phyloP scores from a whole-genome alignment of 1,140 invertebrate species.

The Ganaspis sp. region DNA sequence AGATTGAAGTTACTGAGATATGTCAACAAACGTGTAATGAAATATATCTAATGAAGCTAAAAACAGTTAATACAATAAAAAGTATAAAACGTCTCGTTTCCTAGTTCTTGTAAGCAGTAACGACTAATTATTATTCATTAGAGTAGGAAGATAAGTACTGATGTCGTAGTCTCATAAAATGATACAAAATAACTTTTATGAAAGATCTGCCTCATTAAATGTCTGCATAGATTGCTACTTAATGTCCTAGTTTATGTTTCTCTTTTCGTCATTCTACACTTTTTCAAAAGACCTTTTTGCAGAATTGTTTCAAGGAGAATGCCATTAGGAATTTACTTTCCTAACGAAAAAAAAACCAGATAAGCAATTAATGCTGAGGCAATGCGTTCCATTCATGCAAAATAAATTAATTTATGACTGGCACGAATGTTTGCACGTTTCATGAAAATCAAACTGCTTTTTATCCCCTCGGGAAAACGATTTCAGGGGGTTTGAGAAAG shows the following conservation, averaged over 20 bases:
- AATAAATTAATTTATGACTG: neutral
- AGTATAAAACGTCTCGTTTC: neutral
- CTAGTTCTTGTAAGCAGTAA: neutral
- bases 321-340: slow-evolving; percentile 46
- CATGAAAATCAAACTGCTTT: no score
- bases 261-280: slow-evolving; percentile 9
- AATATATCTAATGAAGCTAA: neutral
- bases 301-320: slow-evolving; percentile 47
- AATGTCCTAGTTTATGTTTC: neutral
- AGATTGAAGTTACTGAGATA: no score
- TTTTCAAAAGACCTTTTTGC: neutral
- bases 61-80: neutral
- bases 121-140: neutral
- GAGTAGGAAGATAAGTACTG: neutral
- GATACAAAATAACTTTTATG: slow-evolving; percentile 11
- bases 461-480: no score
- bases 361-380: slow-evolving; percentile 27
- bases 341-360: neutral
- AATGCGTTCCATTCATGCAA: neutral
- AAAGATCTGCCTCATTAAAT: neutral
- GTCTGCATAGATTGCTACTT: slow-evolving; percentile 1
- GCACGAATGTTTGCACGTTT: no score
- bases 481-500: no score
- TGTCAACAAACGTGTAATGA: neutral
- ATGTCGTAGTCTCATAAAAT: neutral